Evolutionary conservation across 2,113 vertebrate species (phyloP).

Genomic region (Macrotus californicus): DNA sequence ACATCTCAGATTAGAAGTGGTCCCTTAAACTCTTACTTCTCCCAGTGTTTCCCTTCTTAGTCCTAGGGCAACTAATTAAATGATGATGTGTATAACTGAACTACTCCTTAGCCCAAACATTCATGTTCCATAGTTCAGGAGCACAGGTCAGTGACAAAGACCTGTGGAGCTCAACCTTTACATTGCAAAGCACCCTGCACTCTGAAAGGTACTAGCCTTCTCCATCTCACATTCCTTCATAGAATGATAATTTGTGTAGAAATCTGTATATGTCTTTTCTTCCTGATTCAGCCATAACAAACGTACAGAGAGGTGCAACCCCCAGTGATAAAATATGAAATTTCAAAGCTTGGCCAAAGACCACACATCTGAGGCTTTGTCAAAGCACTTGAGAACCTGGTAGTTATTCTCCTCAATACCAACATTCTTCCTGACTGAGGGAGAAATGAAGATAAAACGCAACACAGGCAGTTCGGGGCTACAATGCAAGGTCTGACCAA

Average conservation of each 20-base stretch:
- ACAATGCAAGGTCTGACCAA: neutral
- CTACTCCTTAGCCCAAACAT: neutral
- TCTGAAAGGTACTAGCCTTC: neutral
- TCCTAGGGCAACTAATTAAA: neutral
- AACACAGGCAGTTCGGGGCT: neutral
- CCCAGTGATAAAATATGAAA: neutral
- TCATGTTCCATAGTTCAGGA: neutral
- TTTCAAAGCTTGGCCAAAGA: neutral
- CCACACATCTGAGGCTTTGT: neutral
- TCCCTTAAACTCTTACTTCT: neutral
- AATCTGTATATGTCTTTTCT: neutral
- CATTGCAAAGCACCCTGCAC: neutral
- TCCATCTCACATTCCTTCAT: neutral
- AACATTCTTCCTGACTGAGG: neutral
- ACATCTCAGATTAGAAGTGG: neutral
- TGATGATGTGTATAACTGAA: neutral
- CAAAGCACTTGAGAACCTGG: too few relatives aligned
- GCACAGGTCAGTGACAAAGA: neutral
- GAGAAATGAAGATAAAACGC: neutral
- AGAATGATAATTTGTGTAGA: neutral
- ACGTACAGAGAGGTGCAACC: neutral
- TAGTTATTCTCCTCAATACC: neutral
- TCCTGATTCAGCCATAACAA: neutral
- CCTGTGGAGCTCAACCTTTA: neutral
- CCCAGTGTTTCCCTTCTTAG: neutral